Evolutionary conservation across 1,140 invertebrate genomes (phyloP).

Genomic region (Octopus bimaculoides): DNA sequence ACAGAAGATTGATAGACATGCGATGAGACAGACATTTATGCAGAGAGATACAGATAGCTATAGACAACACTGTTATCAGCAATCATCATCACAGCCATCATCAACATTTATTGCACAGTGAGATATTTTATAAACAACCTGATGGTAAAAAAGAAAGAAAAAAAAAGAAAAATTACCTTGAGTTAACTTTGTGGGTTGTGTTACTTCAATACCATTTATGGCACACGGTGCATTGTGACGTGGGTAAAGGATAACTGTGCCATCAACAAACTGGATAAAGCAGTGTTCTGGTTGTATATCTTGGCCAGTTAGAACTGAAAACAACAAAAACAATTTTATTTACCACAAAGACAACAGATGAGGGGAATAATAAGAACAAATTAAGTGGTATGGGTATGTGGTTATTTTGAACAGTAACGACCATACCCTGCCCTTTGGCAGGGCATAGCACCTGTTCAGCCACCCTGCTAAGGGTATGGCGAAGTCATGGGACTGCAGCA

Average conservation of each 20-base stretch:
- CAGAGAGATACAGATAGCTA: not conserved
- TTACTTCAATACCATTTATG: conserved; percentile 78
- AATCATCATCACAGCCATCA: no score
- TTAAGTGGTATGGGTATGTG: no score
- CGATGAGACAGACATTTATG: not conserved
- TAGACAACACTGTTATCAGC: not conserved
- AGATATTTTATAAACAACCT: not conserved
- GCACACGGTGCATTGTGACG: conserved; percentile 71
- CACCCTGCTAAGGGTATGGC: no score
- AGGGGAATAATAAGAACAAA: no score
- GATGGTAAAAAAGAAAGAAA: not conserved
- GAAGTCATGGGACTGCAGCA: no score
- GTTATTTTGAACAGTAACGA: no score
- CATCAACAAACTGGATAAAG: conserved; percentile 70
- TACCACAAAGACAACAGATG: no score
- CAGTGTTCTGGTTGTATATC: conserved; percentile 74
- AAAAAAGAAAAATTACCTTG: conserved; percentile 63
- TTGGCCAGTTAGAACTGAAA: conserved; percentile 42
- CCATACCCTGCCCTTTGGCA: no score
- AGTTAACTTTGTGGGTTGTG: conserved; percentile 71
- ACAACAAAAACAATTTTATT: not conserved
- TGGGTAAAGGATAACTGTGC: conserved; percentile 75
- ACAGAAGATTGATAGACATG: not conserved
- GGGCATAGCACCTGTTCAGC: no score
- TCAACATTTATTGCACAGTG: no score